Percentiles rank a stretch among this genome's conserved stretches.
These are phyloP conservation scores for Barbus barbus DNA, from an alignment of 2,113 vertebrate species.

Conservation along the genomic window DNA sequence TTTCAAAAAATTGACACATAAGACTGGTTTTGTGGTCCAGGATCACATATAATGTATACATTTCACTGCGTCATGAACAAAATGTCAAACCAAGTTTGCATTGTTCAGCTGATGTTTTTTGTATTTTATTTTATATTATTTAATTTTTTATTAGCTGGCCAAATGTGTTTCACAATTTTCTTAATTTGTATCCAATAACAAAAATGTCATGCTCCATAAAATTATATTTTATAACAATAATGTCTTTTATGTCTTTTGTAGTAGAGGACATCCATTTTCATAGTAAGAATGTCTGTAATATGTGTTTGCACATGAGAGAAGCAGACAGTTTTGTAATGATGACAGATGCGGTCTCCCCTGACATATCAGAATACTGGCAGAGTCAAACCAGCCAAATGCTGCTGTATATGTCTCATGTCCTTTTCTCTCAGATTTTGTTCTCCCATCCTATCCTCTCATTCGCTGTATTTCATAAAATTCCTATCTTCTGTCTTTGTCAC, in stretches of 20 bases:
- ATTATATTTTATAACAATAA: neutral
- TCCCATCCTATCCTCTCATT: too few relatives aligned
- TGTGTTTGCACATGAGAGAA: neutral
- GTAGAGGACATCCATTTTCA: neutral
- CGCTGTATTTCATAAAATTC: neutral
- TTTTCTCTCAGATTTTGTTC: constrained; percentile 8
- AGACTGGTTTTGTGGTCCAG: too few relatives aligned
- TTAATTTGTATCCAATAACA: neutral
- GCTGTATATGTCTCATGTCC: neutral
- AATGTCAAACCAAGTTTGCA: neutral
- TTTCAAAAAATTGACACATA: too few relatives aligned
- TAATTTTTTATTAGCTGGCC: neutral
- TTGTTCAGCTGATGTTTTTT: neutral
- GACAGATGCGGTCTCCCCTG: constrained; percentile 15
- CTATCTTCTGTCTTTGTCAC: neutral
- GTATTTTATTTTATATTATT: neutral
- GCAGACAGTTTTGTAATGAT: neutral
- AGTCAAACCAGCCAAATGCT: too few relatives aligned
- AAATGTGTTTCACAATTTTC: neutral
- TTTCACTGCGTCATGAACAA: neutral
- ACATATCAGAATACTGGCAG: constrained; percentile 16
- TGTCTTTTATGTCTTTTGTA: neutral
- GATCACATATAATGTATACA: neutral
- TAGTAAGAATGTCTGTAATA: neutral
- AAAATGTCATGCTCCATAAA: neutral